Conservation (phyloP, 1,140 invertebrate species). For the Hyposmocoma kahamanoa region DNA sequence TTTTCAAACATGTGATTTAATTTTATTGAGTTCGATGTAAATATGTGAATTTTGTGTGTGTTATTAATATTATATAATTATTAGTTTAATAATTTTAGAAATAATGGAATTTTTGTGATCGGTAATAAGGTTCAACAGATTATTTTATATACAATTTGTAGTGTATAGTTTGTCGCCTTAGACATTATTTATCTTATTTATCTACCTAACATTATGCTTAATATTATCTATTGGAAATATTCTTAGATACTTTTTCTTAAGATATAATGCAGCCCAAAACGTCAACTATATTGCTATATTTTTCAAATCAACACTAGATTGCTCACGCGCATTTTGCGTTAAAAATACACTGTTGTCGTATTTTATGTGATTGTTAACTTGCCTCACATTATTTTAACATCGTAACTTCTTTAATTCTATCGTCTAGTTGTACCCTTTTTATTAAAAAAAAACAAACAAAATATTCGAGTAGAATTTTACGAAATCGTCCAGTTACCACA, state of each 20-base stretch:
- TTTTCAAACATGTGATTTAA: constrained; percentile 40
- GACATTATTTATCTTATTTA: constrained; percentile 43
- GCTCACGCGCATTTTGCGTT: constrained; percentile 41
- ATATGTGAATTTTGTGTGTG: constrained; percentile 62
- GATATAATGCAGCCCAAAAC: too few relatives aligned
- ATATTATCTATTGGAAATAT: too few relatives aligned
- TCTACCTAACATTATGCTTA: too few relatives aligned
- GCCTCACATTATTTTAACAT: constrained; percentile 40
- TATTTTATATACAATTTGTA: constrained; percentile 58
- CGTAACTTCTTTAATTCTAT: constrained; percentile 35
- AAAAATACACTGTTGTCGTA: constrained; percentile 32
- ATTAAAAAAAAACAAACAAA: constrained; percentile 21
- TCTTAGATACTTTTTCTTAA: too few relatives aligned
- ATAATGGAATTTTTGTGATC: constrained; percentile 50
- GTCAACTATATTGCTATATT: too few relatives aligned
- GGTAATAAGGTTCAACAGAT: constrained; percentile 29
- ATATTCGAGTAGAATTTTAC: constrained; percentile 34
- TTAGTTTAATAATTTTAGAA: constrained; percentile 39
- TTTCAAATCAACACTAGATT: too few relatives aligned
- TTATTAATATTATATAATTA: constrained; percentile 32
- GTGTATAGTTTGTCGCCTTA: constrained; percentile 53
- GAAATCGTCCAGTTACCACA: constrained; percentile 65
- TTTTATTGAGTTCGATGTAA: constrained; percentile 53
- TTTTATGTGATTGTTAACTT: constrained; percentile 66
- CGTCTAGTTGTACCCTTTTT: constrained; percentile 31